Percentiles rank a stretch among this genome's conserved stretches.
phyloP scores from a whole-genome alignment of 2,113 vertebrate genomes.

The Saccopteryx bilineata region DNA sequence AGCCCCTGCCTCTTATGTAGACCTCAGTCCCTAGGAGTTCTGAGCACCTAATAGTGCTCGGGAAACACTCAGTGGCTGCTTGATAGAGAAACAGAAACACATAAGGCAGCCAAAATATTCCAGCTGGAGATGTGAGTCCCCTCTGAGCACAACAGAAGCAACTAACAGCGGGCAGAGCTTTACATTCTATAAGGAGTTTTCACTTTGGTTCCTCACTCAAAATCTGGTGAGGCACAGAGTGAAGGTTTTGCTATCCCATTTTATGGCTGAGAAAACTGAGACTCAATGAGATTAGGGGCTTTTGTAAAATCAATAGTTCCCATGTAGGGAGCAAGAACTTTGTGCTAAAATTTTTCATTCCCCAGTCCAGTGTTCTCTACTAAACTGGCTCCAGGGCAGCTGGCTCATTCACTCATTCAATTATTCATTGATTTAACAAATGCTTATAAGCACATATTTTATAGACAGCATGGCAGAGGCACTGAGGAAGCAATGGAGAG shows the following conservation, averaged over 20 bases:
- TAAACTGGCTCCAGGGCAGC: not conserved
- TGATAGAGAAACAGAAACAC: not conserved
- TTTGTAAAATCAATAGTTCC: not conserved
- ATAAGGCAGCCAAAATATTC: not conserved
- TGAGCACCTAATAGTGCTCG: not conserved
- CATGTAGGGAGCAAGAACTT: not conserved
- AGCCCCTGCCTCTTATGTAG: not conserved
- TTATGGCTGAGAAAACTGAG: not conserved
- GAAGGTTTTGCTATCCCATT: not conserved
- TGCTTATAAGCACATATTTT: not conserved
- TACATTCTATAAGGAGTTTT: not conserved
- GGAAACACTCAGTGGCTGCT: not conserved
- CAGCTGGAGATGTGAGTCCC: not conserved
- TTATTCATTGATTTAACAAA: not conserved
- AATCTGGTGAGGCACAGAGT: not conserved
- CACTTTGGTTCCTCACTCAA: not conserved
- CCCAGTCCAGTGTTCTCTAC: not conserved
- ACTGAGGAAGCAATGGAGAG: not conserved
- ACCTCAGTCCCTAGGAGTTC: not conserved
- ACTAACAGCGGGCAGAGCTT: not conserved
- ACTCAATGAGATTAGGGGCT: not conserved
- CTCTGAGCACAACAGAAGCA: not conserved
- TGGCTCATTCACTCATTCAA: not conserved
- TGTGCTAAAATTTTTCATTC: not conserved
- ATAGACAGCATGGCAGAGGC: rapidly evolving